Conservation (phyloP, 2,888 invertebrate species). For the Drosophila lacicola region DNA sequence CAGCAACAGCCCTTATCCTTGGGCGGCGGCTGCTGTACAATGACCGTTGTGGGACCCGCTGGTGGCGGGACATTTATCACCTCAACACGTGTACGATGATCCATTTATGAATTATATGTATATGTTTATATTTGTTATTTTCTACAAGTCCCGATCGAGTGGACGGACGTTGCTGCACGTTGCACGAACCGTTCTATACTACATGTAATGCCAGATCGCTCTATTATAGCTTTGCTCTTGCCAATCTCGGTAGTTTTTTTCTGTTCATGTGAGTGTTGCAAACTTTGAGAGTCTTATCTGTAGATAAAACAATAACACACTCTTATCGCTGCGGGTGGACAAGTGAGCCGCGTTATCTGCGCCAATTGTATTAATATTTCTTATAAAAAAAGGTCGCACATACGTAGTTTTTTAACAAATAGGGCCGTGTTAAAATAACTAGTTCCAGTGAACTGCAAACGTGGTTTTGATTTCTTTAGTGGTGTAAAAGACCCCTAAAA, state of each 20-base stretch:
- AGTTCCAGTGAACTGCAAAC: constrained; percentile 1
- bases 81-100: constrained; percentile 68
- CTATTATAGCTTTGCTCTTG: constrained; percentile 51
- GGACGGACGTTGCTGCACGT: constrained; percentile 62
- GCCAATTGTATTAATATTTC: constrained; percentile 2
- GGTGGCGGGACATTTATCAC: constrained; percentile 63
- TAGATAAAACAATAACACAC: constrained; percentile 44
- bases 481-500: not conserved
- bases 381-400: constrained; percentile 2
- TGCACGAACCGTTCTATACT: constrained; percentile 46
- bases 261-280: constrained; percentile 8
- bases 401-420: constrained; percentile 1
- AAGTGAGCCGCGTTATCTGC: constrained; percentile 29
- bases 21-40: constrained; percentile 58
- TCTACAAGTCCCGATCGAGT: not conserved
- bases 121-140: not conserved
- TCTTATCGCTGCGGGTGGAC: constrained; percentile 35
- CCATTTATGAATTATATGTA: constrained; percentile 43
- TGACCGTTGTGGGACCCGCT: constrained; percentile 61
- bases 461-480: no score
- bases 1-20: constrained; percentile 68
- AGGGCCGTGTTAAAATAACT: constrained; percentile 6
- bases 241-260: constrained; percentile 47
- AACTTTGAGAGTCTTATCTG: constrained; percentile 48
- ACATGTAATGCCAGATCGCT: constrained; percentile 44